These are phyloP conservation scores for Poeciliopsis prolifica DNA, from an alignment of 2,113 vertebrate species.

Conservation along the genomic window DNA sequence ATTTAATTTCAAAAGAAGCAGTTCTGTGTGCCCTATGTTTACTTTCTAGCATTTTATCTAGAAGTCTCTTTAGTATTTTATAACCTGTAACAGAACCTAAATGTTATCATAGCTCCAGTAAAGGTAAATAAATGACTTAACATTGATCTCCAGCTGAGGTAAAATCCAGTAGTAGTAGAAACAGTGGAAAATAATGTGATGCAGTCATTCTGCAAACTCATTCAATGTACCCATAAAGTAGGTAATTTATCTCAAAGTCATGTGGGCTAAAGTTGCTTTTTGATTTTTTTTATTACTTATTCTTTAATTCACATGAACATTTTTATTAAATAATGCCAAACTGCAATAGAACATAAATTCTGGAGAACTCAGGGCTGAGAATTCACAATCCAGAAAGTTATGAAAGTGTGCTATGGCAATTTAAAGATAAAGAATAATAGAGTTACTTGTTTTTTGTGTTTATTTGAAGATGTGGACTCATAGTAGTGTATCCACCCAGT, in stretches of 20 bases:
- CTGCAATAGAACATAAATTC: neutral
- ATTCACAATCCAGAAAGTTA: neutral
- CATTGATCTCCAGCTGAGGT: neutral
- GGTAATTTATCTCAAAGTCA: neutral
- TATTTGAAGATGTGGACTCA: too few species aligned
- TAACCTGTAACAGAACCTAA: neutral
- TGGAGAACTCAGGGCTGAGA: neutral
- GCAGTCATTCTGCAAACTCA: neutral
- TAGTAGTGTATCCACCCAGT: too few species aligned
- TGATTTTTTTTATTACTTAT: neutral
- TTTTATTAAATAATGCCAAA: neutral
- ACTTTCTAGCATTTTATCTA: conserved; percentile 1
- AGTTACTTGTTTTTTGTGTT: neutral
- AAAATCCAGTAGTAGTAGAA: neutral
- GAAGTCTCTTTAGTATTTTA: neutral
- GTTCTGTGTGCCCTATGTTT: neutral
- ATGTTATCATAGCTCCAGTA: neutral
- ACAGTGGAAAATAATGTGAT: neutral
- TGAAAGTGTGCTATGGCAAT: neutral
- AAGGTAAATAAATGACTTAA: neutral
- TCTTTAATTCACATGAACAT: neutral
- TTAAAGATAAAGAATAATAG: neutral
- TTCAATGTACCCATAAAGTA: neutral
- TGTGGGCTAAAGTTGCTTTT: neutral
- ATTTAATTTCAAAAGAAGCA: neutral